Percentiles rank a stretch among this genome's conserved stretches.
These are phyloP conservation scores for Tinamus guttatus DNA, from an alignment of 2,113 vertebrate species.

Conservation along the genomic window DNA sequence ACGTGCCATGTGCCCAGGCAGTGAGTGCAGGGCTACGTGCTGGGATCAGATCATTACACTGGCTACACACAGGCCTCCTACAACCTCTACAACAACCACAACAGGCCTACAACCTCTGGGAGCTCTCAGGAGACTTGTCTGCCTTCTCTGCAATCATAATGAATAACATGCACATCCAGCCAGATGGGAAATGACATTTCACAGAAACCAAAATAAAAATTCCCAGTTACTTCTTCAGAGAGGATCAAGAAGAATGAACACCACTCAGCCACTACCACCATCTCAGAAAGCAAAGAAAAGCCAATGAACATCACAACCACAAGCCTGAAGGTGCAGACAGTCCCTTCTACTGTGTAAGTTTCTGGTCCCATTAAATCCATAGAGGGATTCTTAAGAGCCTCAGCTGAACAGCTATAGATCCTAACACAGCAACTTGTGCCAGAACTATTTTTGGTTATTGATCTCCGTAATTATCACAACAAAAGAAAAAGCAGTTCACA, in stretches of 20 bases:
- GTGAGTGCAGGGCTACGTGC: too few species aligned
- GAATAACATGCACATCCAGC: background rate
- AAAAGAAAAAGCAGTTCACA: background rate
- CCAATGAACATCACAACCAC: background rate
- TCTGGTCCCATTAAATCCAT: background rate
- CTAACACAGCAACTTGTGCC: background rate
- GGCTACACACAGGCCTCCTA: background rate
- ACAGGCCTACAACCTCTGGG: background rate
- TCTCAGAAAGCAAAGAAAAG: background rate
- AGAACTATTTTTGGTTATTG: background rate
- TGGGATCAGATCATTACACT: fast-evolving
- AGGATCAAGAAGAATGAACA: background rate
- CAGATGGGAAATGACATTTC: background rate
- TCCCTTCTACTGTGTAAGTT: background rate
- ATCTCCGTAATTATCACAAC: background rate
- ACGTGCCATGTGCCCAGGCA: background rate
- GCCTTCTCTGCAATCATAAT: too few species aligned
- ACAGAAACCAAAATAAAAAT: background rate
- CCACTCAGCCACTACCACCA: background rate
- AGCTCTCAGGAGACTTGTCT: background rate
- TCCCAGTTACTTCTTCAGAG: background rate
- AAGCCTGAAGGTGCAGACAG: background rate
- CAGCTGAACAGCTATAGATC: background rate
- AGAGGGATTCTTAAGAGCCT: background rate
- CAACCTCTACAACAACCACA: too few species aligned